Evolutionary conservation across 2,888 invertebrate species (phyloP).

Genomic region (Archips xylosteana): DNA sequence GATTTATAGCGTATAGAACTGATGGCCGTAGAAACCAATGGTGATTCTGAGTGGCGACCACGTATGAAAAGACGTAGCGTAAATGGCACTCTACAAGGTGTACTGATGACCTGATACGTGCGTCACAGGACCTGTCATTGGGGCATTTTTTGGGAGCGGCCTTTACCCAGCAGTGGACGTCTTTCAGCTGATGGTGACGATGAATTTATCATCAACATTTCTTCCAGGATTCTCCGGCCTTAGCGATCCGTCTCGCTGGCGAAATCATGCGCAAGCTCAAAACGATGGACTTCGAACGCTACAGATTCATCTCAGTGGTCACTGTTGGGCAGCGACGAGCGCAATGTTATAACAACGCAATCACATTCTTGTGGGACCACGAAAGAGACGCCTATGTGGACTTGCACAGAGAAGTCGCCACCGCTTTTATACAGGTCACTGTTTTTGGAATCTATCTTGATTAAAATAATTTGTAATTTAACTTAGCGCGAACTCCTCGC

Average conservation of each 20-base stretch:
- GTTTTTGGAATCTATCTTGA: conserved; percentile 72
- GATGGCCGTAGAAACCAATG: too few species aligned
- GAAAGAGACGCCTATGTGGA: conserved; percentile 65
- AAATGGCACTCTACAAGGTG: too few species aligned
- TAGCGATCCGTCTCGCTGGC: conserved; percentile 46
- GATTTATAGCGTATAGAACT: too few species aligned
- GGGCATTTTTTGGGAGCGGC: too few species aligned
- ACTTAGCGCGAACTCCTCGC: too few species aligned
- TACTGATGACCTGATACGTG: too few species aligned
- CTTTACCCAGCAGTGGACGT: too few species aligned
- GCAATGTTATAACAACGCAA: conserved; percentile 73
- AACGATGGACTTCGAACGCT: conserved; percentile 64
- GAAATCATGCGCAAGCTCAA: conserved; percentile 68
- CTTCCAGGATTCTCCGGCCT: conserved; percentile 29
- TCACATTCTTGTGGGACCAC: conserved; percentile 75
- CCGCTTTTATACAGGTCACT: conserved; percentile 71
- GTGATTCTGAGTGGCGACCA: too few species aligned
- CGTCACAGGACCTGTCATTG: too few species aligned
- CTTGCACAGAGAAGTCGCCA: conserved; percentile 55
- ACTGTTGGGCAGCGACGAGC: conserved; percentile 71
- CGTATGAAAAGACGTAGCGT: too few species aligned
- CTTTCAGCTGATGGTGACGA: too few species aligned
- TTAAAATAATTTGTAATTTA: conserved; percentile 47
- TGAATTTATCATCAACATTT: background rate
- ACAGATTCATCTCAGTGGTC: conserved; percentile 66